Percentiles rank a stretch among this genome's conserved stretches.
Evolutionary conservation across 2,797 vertebrate genomes (phyloP).

Genomic region (Glyptemys insculpta): DNA sequence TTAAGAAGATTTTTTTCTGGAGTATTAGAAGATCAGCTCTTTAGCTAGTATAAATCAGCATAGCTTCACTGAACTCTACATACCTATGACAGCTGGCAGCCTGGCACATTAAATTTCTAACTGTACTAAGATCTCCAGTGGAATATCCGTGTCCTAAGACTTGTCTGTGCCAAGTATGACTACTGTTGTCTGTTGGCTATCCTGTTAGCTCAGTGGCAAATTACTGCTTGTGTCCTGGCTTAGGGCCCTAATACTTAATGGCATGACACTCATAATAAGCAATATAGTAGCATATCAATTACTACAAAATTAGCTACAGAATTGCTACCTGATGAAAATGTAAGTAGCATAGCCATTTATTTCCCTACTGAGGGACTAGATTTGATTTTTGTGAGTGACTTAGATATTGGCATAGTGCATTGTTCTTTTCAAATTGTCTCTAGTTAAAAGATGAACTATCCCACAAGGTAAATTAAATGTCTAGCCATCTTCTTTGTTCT

Average conservation of each 20-base stretch:
- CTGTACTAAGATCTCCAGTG: background rate
- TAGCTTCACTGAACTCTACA: background rate
- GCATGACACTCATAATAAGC: conserved; percentile 38
- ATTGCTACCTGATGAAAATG: conserved; percentile 60
- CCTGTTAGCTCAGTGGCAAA: conserved; percentile 24
- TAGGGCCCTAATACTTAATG: background rate
- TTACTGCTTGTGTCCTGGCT: background rate
- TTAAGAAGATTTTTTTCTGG: background rate
- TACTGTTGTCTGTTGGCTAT: background rate
- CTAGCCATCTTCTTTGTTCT: conserved; percentile 51
- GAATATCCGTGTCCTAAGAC: background rate
- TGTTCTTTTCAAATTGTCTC: conserved; percentile 51
- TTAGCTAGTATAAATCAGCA: background rate
- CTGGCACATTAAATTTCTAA: background rate
- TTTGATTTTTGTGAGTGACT: conserved; percentile 59
- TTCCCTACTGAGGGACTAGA: conserved; percentile 47
- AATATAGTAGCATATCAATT: conserved; percentile 54
- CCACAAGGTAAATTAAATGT: conserved; percentile 67
- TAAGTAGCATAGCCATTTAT: conserved; percentile 28
- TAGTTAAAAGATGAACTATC: conserved; percentile 57
- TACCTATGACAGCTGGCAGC: background rate
- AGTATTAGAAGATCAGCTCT: background rate
- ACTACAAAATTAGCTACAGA: conserved; percentile 41
- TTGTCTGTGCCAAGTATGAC: conserved; percentile 10
- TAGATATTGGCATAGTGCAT: conserved; percentile 36